Base-by-base conservation (phyloP, 1,140 invertebrate genomes). In the Patella vulgata region DNA sequence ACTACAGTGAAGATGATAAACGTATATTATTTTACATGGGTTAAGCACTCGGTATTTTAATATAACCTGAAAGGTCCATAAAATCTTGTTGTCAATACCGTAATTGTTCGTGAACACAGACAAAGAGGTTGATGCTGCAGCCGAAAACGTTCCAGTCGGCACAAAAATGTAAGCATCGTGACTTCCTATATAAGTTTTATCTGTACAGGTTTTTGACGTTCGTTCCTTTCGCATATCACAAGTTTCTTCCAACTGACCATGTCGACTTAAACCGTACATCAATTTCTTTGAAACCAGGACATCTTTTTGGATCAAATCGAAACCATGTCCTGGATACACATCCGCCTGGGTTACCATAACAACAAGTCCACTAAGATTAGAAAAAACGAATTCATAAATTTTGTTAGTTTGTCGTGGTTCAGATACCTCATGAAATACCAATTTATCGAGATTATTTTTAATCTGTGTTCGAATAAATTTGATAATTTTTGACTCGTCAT, bases 161-260 rank as follows among this genome's bases (percentile, higher is more conserved):
- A 52, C 50, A 28, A 52, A 52, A 28, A 52, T 52, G 31, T 52
- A 52, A 5, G 50, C 31, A 31, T 52, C 50, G 23, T 52, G 50
- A 17, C 28, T 31, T 33, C 50, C 50, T 5, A 52, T 31, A 31
- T 31, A 52, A 19, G 30, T 17, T 25, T 2, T 3, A 12, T 17
- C 50, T 5, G 30, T 31, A 31, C 50, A 52, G 30, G 36, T 31
- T 27, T 52, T 31, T 19, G n/a, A n/a, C n/a, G n/a, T n/a, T n/a
- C n/a, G n/a, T n/a, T n/a, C n/a, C n/a, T 31, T 31, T 21, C 19
- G 17, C 50, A 52, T 52, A 31, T 52, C 50, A 28, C 50, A 52
- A n/a, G 50, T 17, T 5, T 28, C 50, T 31, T 52, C 50, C 28
- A 52, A n/a, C 36, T 33, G 30, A 21, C 50, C 50, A 19, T 52